These are phyloP conservation scores for Leptobrachium leishanense DNA, from an alignment of 2,113 vertebrate genomes.

Conservation along the genomic window DNA sequence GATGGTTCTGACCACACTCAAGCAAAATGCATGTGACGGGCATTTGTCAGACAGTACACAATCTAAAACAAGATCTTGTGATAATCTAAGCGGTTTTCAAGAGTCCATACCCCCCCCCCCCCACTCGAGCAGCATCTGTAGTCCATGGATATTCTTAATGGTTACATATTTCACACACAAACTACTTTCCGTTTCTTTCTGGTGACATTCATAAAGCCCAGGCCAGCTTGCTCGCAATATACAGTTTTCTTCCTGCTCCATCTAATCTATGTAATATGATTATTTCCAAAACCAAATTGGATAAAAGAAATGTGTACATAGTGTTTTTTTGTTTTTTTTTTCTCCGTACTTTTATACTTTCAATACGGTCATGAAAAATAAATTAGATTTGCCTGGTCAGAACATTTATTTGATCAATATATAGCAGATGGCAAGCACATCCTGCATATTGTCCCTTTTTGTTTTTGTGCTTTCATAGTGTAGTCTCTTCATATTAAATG, in stretches of 20 bases:
- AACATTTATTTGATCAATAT: slow-evolving; percentile 76
- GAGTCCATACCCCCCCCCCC: too few relatives aligned
- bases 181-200: not conserved
- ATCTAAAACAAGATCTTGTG: not conserved
- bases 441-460: slow-evolving; percentile 60
- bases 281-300: slow-evolving; percentile 73
- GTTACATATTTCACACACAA: not conserved
- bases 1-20: not conserved
- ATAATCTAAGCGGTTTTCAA: not conserved
- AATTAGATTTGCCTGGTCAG: slow-evolving; percentile 71
- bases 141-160: not conserved
- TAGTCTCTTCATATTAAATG: not conserved
- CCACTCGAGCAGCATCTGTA: not conserved
- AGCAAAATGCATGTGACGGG: not conserved
- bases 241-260: too few relatives aligned
- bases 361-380: slow-evolving; percentile 63
- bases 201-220: too few relatives aligned
- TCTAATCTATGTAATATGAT: slow-evolving; percentile 68
- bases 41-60: not conserved
- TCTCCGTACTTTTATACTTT: slow-evolving; percentile 65
- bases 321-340: slow-evolving; percentile 14
- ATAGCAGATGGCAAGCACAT: slow-evolving; percentile 79
- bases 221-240: too few relatives aligned
- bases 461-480: slow-evolving; percentile 53
- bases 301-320: slow-evolving; percentile 67